These are phyloP conservation scores for Sandelia bainsii DNA, from an alignment of 2,797 vertebrate species.

Conservation along the genomic window DNA sequence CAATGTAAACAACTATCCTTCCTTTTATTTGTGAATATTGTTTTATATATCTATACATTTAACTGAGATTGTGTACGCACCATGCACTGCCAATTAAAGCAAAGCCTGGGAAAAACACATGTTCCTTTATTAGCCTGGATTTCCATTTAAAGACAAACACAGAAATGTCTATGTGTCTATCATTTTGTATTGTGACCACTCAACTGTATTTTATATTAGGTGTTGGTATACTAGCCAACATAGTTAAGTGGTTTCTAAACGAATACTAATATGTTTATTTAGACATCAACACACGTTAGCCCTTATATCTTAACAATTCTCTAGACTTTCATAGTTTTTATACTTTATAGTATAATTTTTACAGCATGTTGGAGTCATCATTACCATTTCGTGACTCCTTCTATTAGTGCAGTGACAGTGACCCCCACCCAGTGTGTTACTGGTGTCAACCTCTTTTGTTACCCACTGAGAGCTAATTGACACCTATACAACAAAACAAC, in stretches of 20 bases:
- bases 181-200: too few species aligned
- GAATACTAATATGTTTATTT: neutral
- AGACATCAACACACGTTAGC: neutral
- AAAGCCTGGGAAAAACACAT: too few species aligned
- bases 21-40: too few species aligned
- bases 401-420: constrained; percentile 42
- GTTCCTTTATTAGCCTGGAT: too few species aligned
- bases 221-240: neutral
- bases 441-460: constrained; percentile 56
- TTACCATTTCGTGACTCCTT: constrained; percentile 48
- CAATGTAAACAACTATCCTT: too few species aligned
- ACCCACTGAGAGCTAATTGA: constrained; percentile 57
- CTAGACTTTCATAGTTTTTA: neutral
- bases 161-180: too few species aligned
- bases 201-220: neutral
- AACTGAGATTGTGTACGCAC: too few species aligned
- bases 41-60: too few species aligned
- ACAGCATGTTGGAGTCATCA: constrained; percentile 22
- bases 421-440: constrained; percentile 45
- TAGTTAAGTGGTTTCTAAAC: neutral
- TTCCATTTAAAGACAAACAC: too few species aligned
- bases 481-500: constrained; percentile 51
- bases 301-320: neutral
- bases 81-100: too few species aligned
- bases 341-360: constrained; percentile 6